A percentile compares a stretch with the other conserved stretches of the same genome.
phyloP scores from a whole-genome alignment of 1,140 invertebrate species.

The Calosoma granatense region DNA sequence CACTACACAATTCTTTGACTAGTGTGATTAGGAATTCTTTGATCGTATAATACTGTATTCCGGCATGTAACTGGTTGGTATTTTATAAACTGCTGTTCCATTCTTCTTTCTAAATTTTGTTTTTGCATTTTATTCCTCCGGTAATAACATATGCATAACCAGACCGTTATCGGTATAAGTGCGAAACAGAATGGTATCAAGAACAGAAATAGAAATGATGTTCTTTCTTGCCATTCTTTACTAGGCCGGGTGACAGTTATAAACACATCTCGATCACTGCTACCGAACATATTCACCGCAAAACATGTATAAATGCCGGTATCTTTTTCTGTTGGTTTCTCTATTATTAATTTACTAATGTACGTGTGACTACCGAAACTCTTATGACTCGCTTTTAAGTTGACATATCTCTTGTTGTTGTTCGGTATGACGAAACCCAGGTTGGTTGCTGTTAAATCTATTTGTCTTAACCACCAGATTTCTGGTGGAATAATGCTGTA shows the following conservation, averaged over 20 bases:
- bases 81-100: constrained; percentile 12
- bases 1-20: constrained; percentile 14
- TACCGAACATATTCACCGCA: constrained; percentile 23
- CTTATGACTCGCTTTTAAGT: constrained; percentile 14
- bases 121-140: constrained; percentile 20
- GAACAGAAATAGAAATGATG: constrained; percentile 23
- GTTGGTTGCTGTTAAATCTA: constrained; percentile 23
- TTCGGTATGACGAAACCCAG: constrained; percentile 22
- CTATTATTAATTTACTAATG: constrained; percentile 28
- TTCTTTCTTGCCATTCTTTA: constrained; percentile 11
- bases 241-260: constrained; percentile 12
- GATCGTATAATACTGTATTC: too few species aligned
- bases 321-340: constrained; percentile 22
- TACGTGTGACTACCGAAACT: constrained; percentile 19
- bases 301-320: constrained; percentile 29
- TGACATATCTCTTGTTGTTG: constrained; percentile 14
- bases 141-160: constrained; percentile 24
- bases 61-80: constrained; percentile 9
- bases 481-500: constrained; percentile 21
- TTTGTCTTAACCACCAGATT: constrained; percentile 29
- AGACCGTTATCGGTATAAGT: constrained; percentile 22
- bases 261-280: constrained; percentile 9
- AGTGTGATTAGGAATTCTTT: background rate
- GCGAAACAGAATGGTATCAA: constrained; percentile 23
- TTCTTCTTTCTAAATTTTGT: constrained; percentile 9